A percentile compares a stretch with the other conserved stretches of the same genome.
These are phyloP conservation scores for Zosterops borbonicus DNA, from an alignment of 2,113 vertebrate genomes.

Conservation along the genomic window DNA sequence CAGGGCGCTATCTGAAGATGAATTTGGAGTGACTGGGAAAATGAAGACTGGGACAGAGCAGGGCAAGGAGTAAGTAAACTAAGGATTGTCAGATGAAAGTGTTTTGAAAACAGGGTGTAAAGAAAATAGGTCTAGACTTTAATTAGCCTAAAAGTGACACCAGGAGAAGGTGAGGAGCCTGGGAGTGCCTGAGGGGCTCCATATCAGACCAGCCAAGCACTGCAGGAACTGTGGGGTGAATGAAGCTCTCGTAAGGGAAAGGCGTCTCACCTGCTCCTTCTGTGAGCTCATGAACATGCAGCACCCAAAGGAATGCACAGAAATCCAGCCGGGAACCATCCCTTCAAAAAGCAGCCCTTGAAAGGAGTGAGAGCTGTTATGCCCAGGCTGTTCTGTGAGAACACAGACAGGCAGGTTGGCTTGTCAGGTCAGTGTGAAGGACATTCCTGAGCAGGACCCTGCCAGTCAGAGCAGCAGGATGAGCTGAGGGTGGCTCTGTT, in stretches of 20 bases:
- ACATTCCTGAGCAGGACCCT: not conserved
- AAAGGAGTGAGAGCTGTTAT: not conserved
- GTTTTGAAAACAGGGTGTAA: not conserved
- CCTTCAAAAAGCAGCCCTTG: not conserved
- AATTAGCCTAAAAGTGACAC: not conserved
- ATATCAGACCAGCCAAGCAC: fast-evolving
- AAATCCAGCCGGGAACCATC: not conserved
- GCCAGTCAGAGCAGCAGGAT: fast-evolving
- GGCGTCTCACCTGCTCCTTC: not conserved
- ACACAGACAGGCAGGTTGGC: not conserved
- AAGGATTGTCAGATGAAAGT: not conserved
- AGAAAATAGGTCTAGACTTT: not conserved
- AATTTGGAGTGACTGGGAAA: not conserved
- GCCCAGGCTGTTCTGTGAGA: not conserved
- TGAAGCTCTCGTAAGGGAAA: not conserved
- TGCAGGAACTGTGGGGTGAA: not conserved
- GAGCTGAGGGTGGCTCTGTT: not conserved
- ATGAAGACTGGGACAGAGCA: not conserved
- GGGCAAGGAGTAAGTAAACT: not conserved
- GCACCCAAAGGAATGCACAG: fast-evolving
- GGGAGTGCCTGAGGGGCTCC: not conserved
- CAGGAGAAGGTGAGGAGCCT: not conserved
- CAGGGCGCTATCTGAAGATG: not conserved
- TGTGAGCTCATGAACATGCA: fast-evolving
- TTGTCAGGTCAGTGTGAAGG: no score